These are phyloP conservation scores for Strix aluco DNA, from an alignment of 2,113 vertebrate species.

Conservation along the genomic window DNA sequence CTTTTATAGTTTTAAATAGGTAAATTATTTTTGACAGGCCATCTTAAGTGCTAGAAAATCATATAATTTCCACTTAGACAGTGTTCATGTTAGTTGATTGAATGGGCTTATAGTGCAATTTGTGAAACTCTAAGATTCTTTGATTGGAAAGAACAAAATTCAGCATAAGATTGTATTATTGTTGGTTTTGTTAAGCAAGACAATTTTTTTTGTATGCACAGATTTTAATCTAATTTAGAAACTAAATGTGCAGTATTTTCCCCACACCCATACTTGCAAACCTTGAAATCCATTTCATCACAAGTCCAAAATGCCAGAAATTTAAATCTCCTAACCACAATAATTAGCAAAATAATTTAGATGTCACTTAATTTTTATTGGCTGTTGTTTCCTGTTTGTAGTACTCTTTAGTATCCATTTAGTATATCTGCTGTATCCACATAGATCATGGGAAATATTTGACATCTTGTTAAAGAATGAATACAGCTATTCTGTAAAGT, in stretches of 20 bases:
- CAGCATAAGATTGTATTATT: neutral
- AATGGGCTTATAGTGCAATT: neutral
- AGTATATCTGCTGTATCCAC: neutral
- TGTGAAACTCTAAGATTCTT: neutral
- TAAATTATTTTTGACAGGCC: neutral
- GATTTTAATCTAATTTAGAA: neutral
- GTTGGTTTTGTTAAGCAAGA: neutral
- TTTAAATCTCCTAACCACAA: neutral
- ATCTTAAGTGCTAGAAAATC: neutral
- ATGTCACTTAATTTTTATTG: neutral
- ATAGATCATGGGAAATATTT: neutral
- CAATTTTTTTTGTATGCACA: neutral
- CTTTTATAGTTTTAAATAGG: neutral
- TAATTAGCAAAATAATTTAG: neutral
- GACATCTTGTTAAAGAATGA: neutral
- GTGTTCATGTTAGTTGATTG: neutral
- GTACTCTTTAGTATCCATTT: neutral
- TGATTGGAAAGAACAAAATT: neutral
- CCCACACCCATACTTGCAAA: rapidly evolving
- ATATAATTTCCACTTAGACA: rapidly evolving
- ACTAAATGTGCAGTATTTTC: neutral
- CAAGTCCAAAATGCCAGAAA: neutral
- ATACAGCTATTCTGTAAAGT: neutral
- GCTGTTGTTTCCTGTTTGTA: neutral
- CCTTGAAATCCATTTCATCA: neutral